Evolutionary conservation across 1,140 invertebrate genomes (phyloP), one percentile per base, ranked within the genome.

Genomic region (Zaprionus davidi): DNA sequence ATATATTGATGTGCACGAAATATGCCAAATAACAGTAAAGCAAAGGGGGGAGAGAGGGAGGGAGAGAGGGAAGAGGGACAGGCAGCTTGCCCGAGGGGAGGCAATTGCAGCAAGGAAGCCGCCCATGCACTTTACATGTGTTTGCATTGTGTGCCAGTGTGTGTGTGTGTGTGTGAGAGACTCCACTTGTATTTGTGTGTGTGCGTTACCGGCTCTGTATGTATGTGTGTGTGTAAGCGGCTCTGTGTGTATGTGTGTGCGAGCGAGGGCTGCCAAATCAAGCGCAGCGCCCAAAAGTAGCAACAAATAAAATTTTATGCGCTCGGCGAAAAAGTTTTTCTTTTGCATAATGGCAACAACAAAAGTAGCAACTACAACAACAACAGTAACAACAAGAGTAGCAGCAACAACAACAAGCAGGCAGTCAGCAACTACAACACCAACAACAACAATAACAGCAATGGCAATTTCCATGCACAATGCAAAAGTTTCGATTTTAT

Each of bases 281-380:
- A 90, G 85, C 81, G 85, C 79, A 85, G 90, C 41, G 85, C 85
- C 81, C 81, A 85, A 90, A 90, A 90, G 85, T 90, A 90, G 85
- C 85, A 90, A 90, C 85, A 90, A 90, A 88, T 88, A 88, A 88
- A 90, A 90, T 88, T 90, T 90, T 88, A 88, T 88, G 85, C 85
- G 73, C 84, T 80, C 73, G 74, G 81, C 76, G 73, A 81, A 88
- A 79, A 90, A 90, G 81, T 88, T 88, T 79, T 90, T 64, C 76
- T 79, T 88, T 88, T 81, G 84, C 84, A 88, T 88, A 88, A 88
- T 79, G 80, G 60, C 66, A 68, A 59, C 69, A 77, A 81, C 63
- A 79, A 60, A 60, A 79, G 53, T 71, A 71, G 51, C 28, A 67
- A 68, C 53, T 59, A 55, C 56, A 72, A 46, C 55, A 63, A 31